Percentiles rank a stretch among this genome's conserved stretches.
phyloP scores from a whole-genome alignment of 23 tunicate species.

The Trididemnum nubilum region DNA sequence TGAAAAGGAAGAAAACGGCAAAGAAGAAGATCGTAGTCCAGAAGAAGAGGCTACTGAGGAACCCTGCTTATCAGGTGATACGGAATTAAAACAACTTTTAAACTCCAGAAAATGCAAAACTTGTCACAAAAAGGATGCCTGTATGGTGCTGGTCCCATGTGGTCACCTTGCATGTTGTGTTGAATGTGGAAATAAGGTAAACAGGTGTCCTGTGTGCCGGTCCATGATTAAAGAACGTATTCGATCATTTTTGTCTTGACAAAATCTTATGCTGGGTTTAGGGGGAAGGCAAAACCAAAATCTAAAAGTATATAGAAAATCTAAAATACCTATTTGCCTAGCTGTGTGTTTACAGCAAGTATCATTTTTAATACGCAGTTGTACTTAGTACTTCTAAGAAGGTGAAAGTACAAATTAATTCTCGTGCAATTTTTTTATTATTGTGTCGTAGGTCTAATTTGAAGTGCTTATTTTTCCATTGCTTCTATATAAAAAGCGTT shows the following conservation, averaged over 20 bases:
- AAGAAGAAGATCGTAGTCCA: background rate
- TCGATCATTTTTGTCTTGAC: slow-evolving; percentile 13
- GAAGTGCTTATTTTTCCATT: too few species aligned
- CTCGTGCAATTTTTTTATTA: too few species aligned
- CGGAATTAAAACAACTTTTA: slow-evolving; percentile 35
- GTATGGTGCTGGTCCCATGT: slow-evolving; percentile 67
- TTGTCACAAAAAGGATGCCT: slow-evolving; percentile 37
- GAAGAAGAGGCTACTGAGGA: background rate
- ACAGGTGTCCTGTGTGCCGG: slow-evolving; percentile 54
- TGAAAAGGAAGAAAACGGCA: background rate
- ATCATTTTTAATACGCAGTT: too few species aligned
- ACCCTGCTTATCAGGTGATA: background rate
- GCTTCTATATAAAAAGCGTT: too few species aligned
- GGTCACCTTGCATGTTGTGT: slow-evolving; percentile 63
- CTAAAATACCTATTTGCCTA: too few species aligned
- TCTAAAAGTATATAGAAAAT: too few species aligned
- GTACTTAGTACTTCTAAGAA: too few species aligned
- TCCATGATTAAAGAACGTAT: slow-evolving; percentile 19
- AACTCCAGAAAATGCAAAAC: slow-evolving; percentile 44
- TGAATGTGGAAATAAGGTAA: slow-evolving; percentile 24
- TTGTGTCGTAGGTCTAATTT: too few species aligned
- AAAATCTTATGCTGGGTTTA: too few species aligned
- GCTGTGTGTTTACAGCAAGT: too few species aligned
- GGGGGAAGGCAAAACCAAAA: too few species aligned
- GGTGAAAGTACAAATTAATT: too few species aligned